Percentiles rank a stretch among this genome's conserved stretches.
These are phyloP conservation scores for Pseudomyrmex pallidus DNA, from an alignment of 1,140 invertebrate genomes.

Conservation along the genomic window DNA sequence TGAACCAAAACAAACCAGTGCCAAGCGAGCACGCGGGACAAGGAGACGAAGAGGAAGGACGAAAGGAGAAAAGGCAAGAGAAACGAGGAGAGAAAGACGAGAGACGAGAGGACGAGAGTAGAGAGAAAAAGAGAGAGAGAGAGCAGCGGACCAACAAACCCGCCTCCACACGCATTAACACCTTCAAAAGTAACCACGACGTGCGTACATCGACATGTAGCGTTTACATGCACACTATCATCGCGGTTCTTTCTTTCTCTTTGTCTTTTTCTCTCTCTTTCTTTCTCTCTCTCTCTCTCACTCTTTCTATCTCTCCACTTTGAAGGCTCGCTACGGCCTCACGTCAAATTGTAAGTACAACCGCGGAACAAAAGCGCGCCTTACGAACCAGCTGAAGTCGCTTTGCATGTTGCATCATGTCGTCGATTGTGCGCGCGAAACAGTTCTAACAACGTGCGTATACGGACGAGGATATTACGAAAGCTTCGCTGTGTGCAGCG, in stretches of 20 bases:
- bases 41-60: slow-evolving; percentile 58
- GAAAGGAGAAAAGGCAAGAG: background rate
- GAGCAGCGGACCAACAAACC: slow-evolving; percentile 59
- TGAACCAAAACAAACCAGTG: slow-evolving; percentile 77
- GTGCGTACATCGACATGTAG: background rate
- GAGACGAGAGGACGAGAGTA: background rate
- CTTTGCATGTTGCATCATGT: slow-evolving; percentile 46
- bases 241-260: slow-evolving; percentile 33
- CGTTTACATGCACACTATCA: slow-evolving; percentile 28
- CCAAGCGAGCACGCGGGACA: slow-evolving; percentile 51
- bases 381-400: slow-evolving; percentile 31
- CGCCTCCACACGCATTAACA: slow-evolving; percentile 75
- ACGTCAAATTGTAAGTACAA: slow-evolving; percentile 58
- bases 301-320: slow-evolving; percentile 52
- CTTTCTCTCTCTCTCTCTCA: slow-evolving; percentile 36
- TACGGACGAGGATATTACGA: slow-evolving; percentile 7
- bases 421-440: slow-evolving; percentile 35
- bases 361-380: slow-evolving; percentile 55
- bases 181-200: slow-evolving; percentile 63
- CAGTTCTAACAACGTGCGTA: slow-evolving; percentile 4
- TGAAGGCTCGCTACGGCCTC: slow-evolving; percentile 22
- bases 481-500: background rate
- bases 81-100: background rate
- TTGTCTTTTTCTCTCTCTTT: slow-evolving; percentile 44
- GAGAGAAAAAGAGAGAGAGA: background rate